Percentiles rank a stretch among this genome's conserved stretches.
These are phyloP conservation scores for Phasia obesa DNA, from an alignment of 2,888 invertebrate genomes.

Conservation along the genomic window DNA sequence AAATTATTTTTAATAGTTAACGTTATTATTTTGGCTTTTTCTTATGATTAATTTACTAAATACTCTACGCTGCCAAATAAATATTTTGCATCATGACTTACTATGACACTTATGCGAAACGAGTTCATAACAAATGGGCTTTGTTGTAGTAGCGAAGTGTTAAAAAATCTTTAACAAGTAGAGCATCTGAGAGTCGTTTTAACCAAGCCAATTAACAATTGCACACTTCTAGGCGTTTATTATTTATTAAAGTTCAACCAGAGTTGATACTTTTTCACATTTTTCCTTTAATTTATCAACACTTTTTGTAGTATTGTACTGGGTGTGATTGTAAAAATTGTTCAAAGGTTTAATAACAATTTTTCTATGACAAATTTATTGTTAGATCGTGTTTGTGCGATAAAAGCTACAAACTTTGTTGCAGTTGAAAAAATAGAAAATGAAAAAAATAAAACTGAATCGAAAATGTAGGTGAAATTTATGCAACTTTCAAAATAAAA, in stretches of 20 bases:
- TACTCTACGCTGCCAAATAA: not conserved
- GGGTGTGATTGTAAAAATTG: slow-evolving; percentile 31
- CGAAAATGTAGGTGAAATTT: slow-evolving; percentile 63
- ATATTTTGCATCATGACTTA: not conserved
- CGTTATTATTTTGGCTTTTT: not conserved
- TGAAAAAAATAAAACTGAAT: slow-evolving; percentile 4
- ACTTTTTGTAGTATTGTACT: slow-evolving; percentile 9
- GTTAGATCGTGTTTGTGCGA: slow-evolving; percentile 56
- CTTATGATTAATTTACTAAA: not conserved
- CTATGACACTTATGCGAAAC: not conserved
- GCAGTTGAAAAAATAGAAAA: not conserved
- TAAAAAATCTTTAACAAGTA: not conserved
- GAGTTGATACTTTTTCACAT: slow-evolving; percentile 13
- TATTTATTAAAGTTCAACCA: slow-evolving; percentile 41
- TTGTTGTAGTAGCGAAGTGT: too few relatives aligned
- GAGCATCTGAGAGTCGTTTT: not conserved
- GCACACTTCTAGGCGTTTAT: not conserved
- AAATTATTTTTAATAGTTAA: slow-evolving; percentile 38
- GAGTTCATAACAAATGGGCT: too few relatives aligned
- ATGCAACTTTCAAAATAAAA: slow-evolving; percentile 56
- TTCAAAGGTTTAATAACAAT: slow-evolving; percentile 16
- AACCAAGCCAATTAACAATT: not conserved
- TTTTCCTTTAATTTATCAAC: not conserved
- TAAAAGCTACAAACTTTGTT: slow-evolving; percentile 11
- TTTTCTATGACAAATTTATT: slow-evolving; percentile 55